These are phyloP conservation scores for Scolopax mira DNA, from an alignment of 2,113 vertebrate species.

Conservation along the genomic window DNA sequence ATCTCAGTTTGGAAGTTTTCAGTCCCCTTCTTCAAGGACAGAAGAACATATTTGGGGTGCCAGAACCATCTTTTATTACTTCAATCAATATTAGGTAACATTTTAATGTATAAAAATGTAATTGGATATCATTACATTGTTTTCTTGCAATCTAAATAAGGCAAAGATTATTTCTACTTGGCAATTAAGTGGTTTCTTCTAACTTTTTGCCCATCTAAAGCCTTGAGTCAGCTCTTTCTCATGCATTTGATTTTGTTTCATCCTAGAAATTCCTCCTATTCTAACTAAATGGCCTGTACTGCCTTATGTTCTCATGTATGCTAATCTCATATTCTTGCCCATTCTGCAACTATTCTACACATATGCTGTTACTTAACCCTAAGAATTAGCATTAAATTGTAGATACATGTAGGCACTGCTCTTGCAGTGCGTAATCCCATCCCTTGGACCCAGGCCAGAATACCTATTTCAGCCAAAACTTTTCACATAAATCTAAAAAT, in stretches of 20 bases:
- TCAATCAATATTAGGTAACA: constrained; percentile 12
- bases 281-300: not conserved
- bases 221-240: not conserved
- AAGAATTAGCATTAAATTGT: not conserved
- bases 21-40: not conserved
- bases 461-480: not conserved
- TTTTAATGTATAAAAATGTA: constrained; percentile 1
- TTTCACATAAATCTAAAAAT: not conserved
- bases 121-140: not conserved
- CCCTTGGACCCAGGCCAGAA: not conserved
- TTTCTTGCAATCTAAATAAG: not conserved
- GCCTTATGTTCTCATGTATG: not conserved
- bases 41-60: not conserved
- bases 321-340: not conserved
- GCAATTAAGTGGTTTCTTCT: not conserved
- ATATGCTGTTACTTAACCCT: not conserved
- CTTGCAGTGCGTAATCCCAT: not conserved
- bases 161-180: not conserved
- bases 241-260: not conserved
- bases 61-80: not conserved
- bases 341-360: not conserved
- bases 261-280: not conserved
- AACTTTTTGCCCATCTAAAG: not conserved
- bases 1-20: not conserved
- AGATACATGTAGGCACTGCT: not conserved